A percentile compares a stretch with the other conserved stretches of the same genome.
These are phyloP conservation scores for Anabas testudineus DNA, from an alignment of 2,797 vertebrate genomes.

Conservation along the genomic window DNA sequence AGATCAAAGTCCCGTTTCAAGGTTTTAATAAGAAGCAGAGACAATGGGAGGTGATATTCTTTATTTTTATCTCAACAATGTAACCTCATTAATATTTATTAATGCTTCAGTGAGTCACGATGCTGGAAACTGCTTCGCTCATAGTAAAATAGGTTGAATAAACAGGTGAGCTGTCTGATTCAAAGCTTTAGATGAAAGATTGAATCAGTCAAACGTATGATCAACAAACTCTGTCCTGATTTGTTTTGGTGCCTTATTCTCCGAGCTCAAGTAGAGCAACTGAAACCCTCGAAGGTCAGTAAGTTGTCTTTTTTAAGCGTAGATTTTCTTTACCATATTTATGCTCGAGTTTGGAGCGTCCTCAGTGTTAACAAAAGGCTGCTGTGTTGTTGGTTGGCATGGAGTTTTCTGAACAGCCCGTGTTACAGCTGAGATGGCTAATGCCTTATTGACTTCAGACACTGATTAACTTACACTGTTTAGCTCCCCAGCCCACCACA, in stretches of 20 bases:
- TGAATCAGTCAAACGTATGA: not conserved
- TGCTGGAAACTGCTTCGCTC: conserved; percentile 13
- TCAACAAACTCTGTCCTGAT: conserved; percentile 1
- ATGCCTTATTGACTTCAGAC: conserved; percentile 66
- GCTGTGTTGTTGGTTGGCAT: conserved; percentile 26
- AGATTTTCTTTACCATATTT: not conserved
- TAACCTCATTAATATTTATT: conserved; percentile 15
- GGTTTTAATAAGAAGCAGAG: conserved; percentile 28
- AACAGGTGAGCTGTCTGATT: not conserved
- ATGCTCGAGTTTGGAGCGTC: not conserved
- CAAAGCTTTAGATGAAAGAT: conserved; percentile 12
- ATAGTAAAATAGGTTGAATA: not conserved
- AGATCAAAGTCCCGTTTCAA: conserved; percentile 34
- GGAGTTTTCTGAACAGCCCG: conserved; percentile 48
- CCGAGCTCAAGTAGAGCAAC: not conserved
- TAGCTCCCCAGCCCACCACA: conserved; percentile 21
- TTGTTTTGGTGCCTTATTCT: not conserved
- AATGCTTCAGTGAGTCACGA: conserved; percentile 15
- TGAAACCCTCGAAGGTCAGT: not conserved
- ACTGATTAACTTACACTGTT: conserved; percentile 63
- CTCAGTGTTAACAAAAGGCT: conserved; percentile 7
- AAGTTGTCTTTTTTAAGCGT: not conserved
- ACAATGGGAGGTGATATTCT: not conserved
- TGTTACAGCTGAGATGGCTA: conserved; percentile 52
- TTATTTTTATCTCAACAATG: conserved; percentile 14